These are phyloP conservation scores for Helicoverpa armigera DNA, from an alignment of 1,140 invertebrate species.

Conservation along the genomic window DNA sequence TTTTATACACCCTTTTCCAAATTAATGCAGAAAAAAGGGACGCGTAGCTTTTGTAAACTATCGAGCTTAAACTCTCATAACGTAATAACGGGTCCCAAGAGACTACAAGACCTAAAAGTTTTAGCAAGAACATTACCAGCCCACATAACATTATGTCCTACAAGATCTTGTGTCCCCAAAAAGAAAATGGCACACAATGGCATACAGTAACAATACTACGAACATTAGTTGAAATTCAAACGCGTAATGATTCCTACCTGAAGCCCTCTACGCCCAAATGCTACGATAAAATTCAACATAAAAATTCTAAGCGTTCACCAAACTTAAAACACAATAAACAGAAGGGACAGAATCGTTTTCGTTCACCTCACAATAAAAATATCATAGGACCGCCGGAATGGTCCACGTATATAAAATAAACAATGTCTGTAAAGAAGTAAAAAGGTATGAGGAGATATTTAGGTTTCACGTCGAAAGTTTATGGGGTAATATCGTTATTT, in stretches of 20 bases:
- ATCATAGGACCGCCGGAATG: slow-evolving; percentile 62
- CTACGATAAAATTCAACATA: slow-evolving; percentile 64
- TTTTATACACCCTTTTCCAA: too few relatives aligned
- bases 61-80: not conserved
- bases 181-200: slow-evolving; percentile 29
- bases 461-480: slow-evolving; percentile 66
- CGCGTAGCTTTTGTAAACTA: not conserved
- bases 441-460: slow-evolving; percentile 64
- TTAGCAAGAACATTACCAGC: slow-evolving; percentile 12
- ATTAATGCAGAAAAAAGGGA: not conserved
- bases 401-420: slow-evolving; percentile 71
- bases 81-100: not conserved
- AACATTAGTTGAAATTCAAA: slow-evolving; percentile 49
- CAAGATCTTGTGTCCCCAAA: slow-evolving; percentile 20
- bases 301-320: slow-evolving; percentile 66
- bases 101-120: not conserved
- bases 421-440: slow-evolving; percentile 58
- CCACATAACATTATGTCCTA: slow-evolving; percentile 29
- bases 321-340: slow-evolving; percentile 73
- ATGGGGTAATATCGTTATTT: slow-evolving; percentile 62
- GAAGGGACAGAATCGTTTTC: slow-evolving; percentile 62
- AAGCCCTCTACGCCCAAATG: slow-evolving; percentile 41
- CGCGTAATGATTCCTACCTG: slow-evolving; percentile 42
- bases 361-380: slow-evolving; percentile 75
- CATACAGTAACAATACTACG: slow-evolving; percentile 8